These are phyloP conservation scores for Plagodis dolabraria DNA, from an alignment of 2,888 invertebrate genomes.

Conservation along the genomic window DNA sequence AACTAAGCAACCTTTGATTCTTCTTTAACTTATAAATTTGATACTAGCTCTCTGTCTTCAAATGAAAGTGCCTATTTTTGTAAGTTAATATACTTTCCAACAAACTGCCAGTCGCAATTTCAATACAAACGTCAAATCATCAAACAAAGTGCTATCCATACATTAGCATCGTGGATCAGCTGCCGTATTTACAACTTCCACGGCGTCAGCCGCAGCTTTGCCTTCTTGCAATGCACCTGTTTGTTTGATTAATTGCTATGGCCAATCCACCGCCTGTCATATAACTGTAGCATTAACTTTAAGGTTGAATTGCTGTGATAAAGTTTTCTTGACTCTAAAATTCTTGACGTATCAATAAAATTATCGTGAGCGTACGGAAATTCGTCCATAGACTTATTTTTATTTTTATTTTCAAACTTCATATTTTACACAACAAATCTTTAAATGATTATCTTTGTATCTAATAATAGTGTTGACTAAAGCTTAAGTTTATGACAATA, in stretches of 20 bases:
- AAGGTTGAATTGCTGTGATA: not conserved
- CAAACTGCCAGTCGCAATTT: conserved; percentile 27
- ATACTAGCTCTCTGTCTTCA: conserved; percentile 4
- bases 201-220: conserved; percentile 59
- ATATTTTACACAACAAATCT: no score
- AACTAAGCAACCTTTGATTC: no score
- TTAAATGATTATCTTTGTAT: no score
- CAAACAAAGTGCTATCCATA: conserved; percentile 49
- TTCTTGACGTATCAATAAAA: not conserved
- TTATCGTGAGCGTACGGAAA: no score
- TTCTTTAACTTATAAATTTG: not conserved
- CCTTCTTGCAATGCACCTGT: conserved; percentile 68
- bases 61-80: conserved; percentile 33
- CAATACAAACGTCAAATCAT: conserved; percentile 67
- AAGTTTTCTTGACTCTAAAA: conserved; percentile 9
- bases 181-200: conserved; percentile 66
- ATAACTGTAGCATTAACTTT: conserved; percentile 60
- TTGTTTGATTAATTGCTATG: conserved; percentile 72
- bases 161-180: conserved; percentile 49
- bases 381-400: no score
- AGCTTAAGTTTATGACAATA: no score
- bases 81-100: conserved; percentile 22
- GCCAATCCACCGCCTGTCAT: conserved; percentile 64
- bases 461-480: no score
- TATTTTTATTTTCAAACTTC: no score